Evolutionary conservation across 2,888 invertebrate genomes (phyloP), one percentile per base, ranked within the genome.

Genomic region (Noctua comes): DNA sequence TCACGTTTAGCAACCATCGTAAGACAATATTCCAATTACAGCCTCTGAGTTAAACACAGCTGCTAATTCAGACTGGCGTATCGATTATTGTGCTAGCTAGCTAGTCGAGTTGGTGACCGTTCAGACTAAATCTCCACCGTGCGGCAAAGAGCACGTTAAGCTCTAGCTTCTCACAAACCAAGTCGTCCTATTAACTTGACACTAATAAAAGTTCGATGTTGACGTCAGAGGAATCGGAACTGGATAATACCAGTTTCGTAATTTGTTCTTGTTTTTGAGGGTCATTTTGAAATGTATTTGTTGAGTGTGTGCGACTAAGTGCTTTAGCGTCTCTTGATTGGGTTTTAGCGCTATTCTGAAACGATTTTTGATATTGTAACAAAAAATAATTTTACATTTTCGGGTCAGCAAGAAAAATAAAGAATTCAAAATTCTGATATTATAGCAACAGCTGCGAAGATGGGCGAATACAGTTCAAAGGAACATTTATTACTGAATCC

Each of bases 131-230:
- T 89, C 88, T 86, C 81, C 80, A 73, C 40, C 43, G 54, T 27
- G 65, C 70, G 65, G 27, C 46, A n/a, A 69, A 77, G 79, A 85
- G 85, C 88, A 89, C 89, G 88, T 82, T 86, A 84, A 86, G 82
- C 86, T 62, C 66, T n/a, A 66, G 62, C 72, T 76, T 48, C 73
- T 82, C 24, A 31, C 72, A 69, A 84, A 73, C 75, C 57, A 79
- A 74, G 79, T 74, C 78, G 51, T 77, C 57, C 66, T 69, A 80
- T 87, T 86, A 76, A 86, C 77, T 84, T 81, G 81, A 78, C 71
- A 68, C 71, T 71, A 78, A 85, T 79, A 80, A 79, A 83, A 81
- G 73, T 86, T 66, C 16, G 54, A 72, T 13, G 43, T 46, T 89
- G 85, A 82, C 83, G 79, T 84, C 82, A 85, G 43, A 79, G 65